Base-by-base conservation (phyloP, 2,797 vertebrate genomes). In the Paedocypris micromegethes region DNA sequence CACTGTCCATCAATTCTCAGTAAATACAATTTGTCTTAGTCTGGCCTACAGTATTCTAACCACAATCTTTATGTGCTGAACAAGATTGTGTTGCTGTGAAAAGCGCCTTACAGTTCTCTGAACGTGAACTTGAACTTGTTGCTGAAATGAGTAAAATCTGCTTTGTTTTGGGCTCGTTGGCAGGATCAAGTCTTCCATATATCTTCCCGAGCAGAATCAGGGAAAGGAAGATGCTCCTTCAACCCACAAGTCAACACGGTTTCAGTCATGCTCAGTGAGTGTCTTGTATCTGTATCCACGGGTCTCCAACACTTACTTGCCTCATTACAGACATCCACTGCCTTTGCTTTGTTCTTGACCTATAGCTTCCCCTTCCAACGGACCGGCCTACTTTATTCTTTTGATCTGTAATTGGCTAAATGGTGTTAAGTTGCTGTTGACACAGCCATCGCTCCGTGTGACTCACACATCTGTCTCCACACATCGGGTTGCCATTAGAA, bases 181-280 rank as follows among this genome's bases (percentile, higher is more conserved):
- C 88, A 98, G 96, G 96, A 98, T 54, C 93, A 92, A 83, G 80
- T 93, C 68, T 98, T 98, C 83, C 82, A 92, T 77, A 92, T 98
- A 0, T 94, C 97, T 84, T 94, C 94, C 3, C 92, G 88, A 78
- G 89, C 87, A 23, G 96, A 98, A 84, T 95, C 95, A 8, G 96
- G 96, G 54, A 98, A 98, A 81, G 96, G 96, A 56, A 90, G 96
- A 68, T 98, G 96, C 75, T 98, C 96, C 76, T 98, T 98, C 88
- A 98, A 96, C 70, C 96, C 96, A 5, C 91, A 83, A 64, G 94
- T 97, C 79, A 97, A 98, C 69, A 98, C 96, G 0, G 95, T 95
- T 55, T 98, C 96, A 50, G 90, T 98, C 79, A 98, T 98, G 96
- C 94, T 98, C 83, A 98, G 96, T 98, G 90, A 92, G 96, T 96